Conservation (phyloP, 2,797 vertebrate genomes). For the Sylvia borin region DNA sequence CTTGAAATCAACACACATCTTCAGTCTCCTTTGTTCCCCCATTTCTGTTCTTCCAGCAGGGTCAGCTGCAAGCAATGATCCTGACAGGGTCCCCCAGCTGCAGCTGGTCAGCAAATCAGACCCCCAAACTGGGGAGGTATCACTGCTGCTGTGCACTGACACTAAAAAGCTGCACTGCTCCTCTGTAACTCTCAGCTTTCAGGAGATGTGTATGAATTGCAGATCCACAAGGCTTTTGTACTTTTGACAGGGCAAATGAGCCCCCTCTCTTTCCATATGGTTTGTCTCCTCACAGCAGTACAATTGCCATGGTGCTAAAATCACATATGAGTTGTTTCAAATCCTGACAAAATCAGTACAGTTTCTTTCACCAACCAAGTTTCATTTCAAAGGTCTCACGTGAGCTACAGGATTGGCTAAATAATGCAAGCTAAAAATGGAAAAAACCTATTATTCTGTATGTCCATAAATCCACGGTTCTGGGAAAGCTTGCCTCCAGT, state of each 20-base stretch:
- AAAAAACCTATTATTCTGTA: neutral
- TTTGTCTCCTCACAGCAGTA: neutral
- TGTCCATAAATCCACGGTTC: neutral
- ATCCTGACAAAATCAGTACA: neutral
- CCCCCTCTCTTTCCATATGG: fast-evolving
- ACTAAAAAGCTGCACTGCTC: fast-evolving
- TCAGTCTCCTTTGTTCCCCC: neutral
- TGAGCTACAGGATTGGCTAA: neutral
- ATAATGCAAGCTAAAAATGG: neutral
- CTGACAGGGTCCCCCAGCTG: neutral
- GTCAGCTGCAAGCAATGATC: neutral
- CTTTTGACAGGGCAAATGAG: neutral
- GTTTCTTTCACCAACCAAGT: neutral
- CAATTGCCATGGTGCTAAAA: neutral
- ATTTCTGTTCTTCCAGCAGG: fast-evolving
- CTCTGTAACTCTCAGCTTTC: neutral
- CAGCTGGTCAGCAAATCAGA: neutral
- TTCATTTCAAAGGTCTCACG: neutral
- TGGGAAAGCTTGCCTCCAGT: neutral
- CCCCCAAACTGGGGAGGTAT: fast-evolving
- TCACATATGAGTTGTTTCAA: neutral
- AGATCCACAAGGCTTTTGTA: fast-evolving
- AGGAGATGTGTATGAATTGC: fast-evolving
- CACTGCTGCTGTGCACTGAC: neutral
- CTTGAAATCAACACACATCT: fast-evolving